Percentiles rank a stretch among this genome's conserved stretches.
Conservation (phyloP, 2,797 vertebrate genomes). For the Fistularia commersonii region DNA sequence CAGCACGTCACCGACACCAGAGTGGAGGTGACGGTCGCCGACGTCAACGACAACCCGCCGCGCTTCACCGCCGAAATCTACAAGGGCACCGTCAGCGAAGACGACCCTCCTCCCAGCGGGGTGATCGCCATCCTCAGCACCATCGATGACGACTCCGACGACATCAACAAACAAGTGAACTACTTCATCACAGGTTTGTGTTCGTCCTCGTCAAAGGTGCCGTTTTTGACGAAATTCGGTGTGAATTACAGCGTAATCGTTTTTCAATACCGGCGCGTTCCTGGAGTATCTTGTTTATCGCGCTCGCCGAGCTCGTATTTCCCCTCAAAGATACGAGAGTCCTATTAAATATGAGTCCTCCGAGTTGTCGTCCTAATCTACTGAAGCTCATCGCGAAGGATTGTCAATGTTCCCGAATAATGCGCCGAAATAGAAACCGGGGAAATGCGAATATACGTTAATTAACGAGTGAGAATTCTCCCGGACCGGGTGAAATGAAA, state of each 20-base stretch:
- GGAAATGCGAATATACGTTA: conserved; percentile 48
- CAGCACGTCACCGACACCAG: conserved; percentile 80
- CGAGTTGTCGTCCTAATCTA: conserved; percentile 27
- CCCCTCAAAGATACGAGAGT: conserved; percentile 48
- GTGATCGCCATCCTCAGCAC: conserved; percentile 95
- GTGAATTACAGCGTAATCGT: no score
- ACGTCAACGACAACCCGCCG: conserved; percentile 94
- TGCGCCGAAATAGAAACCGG: conserved; percentile 47
- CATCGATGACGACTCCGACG: conserved; percentile 89
- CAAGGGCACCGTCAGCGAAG: conserved; percentile 97
- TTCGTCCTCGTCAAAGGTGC: conserved; percentile 2
- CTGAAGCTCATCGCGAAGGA: conserved; percentile 43
- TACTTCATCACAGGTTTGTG: conserved; percentile 93
- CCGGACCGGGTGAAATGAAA: conserved; percentile 37
- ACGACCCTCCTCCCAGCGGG: conserved; percentile 88
- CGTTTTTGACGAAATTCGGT: not conserved
- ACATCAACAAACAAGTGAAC: conserved; percentile 87
- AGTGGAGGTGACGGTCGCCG: conserved; percentile 88
- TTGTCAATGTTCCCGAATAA: conserved; percentile 57
- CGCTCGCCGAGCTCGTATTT: conserved; percentile 58
- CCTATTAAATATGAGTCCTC: conserved; percentile 48
- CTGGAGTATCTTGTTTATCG: conserved; percentile 34
- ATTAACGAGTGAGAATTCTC: conserved; percentile 60
- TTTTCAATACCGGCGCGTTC: conserved; percentile 41
- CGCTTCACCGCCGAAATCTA: conserved; percentile 96